phyloP scores from a whole-genome alignment of 35 echinoderm and acorn worm genomes.

The Apostichopus japonicus region DNA sequence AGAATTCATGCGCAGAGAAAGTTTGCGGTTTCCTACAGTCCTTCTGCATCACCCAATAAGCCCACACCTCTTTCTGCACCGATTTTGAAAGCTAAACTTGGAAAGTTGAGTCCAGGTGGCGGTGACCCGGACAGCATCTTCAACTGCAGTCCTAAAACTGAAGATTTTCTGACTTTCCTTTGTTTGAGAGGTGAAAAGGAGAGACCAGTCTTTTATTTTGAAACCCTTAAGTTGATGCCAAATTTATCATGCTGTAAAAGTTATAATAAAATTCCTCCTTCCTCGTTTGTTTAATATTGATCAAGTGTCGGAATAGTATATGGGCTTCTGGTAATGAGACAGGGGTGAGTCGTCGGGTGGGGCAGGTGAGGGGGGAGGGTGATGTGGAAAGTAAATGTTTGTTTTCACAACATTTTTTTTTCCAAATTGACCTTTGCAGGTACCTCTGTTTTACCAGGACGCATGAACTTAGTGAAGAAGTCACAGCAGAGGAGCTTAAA shows the following conservation, averaged over 20 bases:
- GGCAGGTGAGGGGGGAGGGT: too few relatives aligned
- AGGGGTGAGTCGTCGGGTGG: neutral
- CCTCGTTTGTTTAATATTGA: too few relatives aligned
- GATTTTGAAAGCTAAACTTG: slow-evolving; percentile 36
- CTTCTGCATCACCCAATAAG: slow-evolving; percentile 36
- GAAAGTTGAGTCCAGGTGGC: neutral
- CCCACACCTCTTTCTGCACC: slow-evolving; percentile 74
- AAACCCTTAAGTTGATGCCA: too few relatives aligned
- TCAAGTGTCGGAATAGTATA: too few relatives aligned
- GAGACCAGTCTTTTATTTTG: neutral
- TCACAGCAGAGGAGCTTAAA: slow-evolving; percentile 27
- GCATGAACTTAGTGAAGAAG: slow-evolving; percentile 69
- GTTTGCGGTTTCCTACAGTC: slow-evolving; percentile 56
- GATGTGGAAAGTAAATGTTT: too few relatives aligned
- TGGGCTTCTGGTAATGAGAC: neutral
- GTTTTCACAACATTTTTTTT: too few relatives aligned
- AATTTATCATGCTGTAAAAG: too few relatives aligned
- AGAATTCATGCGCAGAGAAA: slow-evolving; percentile 57
- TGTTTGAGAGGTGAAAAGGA: slow-evolving; percentile 88
- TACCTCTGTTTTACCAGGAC: slow-evolving; percentile 74
- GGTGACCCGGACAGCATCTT: slow-evolving; percentile 60
- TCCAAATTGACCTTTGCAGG: slow-evolving; percentile 20
- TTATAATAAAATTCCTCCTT: too few relatives aligned
- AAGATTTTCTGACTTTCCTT: slow-evolving; percentile 99
- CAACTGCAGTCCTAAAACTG: slow-evolving; percentile 89